Conservation (phyloP, 2,797 vertebrate species). For the Crocidura indochinensis region DNA sequence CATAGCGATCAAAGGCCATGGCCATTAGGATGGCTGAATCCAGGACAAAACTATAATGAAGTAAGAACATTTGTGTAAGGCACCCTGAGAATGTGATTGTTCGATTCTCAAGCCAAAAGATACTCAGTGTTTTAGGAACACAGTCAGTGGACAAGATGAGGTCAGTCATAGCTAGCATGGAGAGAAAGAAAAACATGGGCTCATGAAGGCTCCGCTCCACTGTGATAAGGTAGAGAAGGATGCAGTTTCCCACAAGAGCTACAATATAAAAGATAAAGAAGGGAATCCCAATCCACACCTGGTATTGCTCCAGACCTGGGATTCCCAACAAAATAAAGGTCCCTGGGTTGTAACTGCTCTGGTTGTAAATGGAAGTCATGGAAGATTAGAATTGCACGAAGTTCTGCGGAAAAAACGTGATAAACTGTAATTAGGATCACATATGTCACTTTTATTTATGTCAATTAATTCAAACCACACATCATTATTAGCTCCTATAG, state of each 20-base stretch:
- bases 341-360: not conserved
- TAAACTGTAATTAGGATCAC: no score
- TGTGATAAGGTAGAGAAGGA: slow-evolving; percentile 35
- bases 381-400: no score
- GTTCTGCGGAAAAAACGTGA: no score
- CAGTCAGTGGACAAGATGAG: not conserved
- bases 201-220: slow-evolving; percentile 32
- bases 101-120: slow-evolving; percentile 56
- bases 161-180: slow-evolving; percentile 21
- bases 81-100: slow-evolving; percentile 48
- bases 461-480: no score
- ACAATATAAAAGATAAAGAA: slow-evolving; percentile 56
- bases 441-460: no score
- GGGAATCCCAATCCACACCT: slow-evolving; percentile 40
- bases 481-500: no score
- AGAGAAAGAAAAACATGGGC: slow-evolving; percentile 68
- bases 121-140: slow-evolving; percentile 47
- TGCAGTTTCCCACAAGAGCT: slow-evolving; percentile 42
- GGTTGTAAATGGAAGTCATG: no score
- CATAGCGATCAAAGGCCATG: slow-evolving; percentile 88
- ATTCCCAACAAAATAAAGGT: slow-evolving; percentile 69
- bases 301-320: slow-evolving; percentile 60
- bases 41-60: slow-evolving; percentile 74
- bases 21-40: slow-evolving; percentile 66
- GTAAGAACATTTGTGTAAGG: slow-evolving; percentile 86